A percentile compares a stretch with the other conserved stretches of the same genome.
phyloP scores from a whole-genome alignment of 2,797 vertebrate species.

The Oceanodroma leucorhoa region DNA sequence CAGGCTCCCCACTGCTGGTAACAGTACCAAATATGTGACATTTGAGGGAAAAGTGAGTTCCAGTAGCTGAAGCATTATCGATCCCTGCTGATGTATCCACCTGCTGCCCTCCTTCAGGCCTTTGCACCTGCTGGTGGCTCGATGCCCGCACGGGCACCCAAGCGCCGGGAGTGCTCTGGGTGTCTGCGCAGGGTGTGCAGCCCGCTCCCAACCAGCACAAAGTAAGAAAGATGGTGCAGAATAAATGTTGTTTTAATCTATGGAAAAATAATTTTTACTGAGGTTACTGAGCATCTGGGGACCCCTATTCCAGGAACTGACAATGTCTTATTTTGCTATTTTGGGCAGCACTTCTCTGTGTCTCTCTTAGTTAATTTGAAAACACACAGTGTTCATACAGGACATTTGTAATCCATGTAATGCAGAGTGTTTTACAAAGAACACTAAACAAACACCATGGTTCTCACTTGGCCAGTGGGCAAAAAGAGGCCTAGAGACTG shows the following conservation, averaged over 20 bases:
- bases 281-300: background rate
- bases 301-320: background rate
- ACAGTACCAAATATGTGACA: background rate
- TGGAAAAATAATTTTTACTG: background rate
- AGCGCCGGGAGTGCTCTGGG: background rate
- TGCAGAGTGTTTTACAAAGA: background rate
- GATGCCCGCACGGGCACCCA: background rate
- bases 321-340: background rate
- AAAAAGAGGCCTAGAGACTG: background rate
- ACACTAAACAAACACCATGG: background rate
- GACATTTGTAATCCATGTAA: background rate
- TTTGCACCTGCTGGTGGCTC: background rate
- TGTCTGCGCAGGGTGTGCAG: background rate
- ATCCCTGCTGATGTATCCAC: background rate
- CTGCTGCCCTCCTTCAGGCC: background rate
- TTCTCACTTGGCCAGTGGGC: background rate
- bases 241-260: background rate
- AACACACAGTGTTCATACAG: background rate
- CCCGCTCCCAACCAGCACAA: background rate
- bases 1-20: background rate
- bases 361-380: background rate
- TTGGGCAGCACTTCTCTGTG: background rate
- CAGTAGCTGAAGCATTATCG: background rate
- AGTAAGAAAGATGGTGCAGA: background rate
- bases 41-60: constrained; percentile 5